Conservation (phyloP, 2,797 vertebrate species). For the Catamblyrhynchus diadema region DNA sequence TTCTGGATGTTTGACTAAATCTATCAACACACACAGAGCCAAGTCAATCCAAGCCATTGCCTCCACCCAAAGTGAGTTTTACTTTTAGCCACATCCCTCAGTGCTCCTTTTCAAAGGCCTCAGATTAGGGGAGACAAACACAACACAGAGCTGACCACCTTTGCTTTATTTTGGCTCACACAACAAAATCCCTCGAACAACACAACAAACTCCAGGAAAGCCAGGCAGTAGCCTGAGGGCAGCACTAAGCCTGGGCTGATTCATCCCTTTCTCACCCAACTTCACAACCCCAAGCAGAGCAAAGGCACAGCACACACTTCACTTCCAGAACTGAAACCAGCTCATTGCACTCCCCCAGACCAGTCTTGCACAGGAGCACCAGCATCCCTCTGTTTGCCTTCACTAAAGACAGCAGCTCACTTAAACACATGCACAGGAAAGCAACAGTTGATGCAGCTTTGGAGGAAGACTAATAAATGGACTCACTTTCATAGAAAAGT, state of each 20-base stretch:
- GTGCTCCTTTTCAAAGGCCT: not conserved
- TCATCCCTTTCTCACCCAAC: not conserved
- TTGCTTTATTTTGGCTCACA: not conserved
- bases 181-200: not conserved
- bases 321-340: not conserved
- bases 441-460: not conserved
- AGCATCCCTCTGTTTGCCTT: not conserved
- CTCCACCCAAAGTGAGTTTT: not conserved
- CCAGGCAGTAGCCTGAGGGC: not conserved
- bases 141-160: not conserved
- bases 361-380: not conserved
- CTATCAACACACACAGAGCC: not conserved
- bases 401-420: not conserved
- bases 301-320: not conserved
- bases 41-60: not conserved
- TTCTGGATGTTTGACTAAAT: not conserved
- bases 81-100: not conserved
- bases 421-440: not conserved
- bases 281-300: not conserved
- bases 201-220: not conserved
- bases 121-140: not conserved
- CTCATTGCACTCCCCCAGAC: not conserved
- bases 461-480: not conserved
- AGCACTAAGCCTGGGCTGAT: not conserved
- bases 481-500: constrained; percentile 31